Base-by-base conservation (phyloP, 2,113 vertebrate species). In the Buteo buteo region DNA sequence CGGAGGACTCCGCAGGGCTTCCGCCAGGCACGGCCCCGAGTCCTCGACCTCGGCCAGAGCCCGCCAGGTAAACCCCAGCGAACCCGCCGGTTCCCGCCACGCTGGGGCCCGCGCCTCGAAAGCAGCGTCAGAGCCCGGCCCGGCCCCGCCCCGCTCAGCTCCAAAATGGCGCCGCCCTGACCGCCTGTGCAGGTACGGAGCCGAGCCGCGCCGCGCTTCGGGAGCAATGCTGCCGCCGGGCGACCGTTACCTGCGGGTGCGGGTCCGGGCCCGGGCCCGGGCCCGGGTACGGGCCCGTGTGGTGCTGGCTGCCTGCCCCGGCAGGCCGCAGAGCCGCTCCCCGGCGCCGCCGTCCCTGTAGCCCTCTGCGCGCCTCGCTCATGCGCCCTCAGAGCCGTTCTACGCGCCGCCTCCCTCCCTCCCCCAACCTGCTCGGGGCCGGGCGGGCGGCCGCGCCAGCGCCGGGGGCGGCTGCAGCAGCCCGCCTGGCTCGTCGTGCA, bases 161-260 rank as follows among this genome's bases (percentile, higher is more conserved):
- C 9, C 88, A n/a, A 66, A 47, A 91, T 82, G 93, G 88, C 66
- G 55, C 2, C 73, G 50, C 21, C 49, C 31, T 5, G 16, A 14
- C 44, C 40, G 18, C 32, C 32, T 2, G 4, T 12, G 64, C 73
- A 2, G 34, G 26, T 12, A 19, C 7, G 4, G 45, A 36, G 21
- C 61, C 10, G 52, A 36, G 18, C 55, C 8, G 49, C 3, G 6
- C 45, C 20, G 8, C 28, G 42, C 17, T 6, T 5, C n/a, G 4
- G 52, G 17, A 19, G 40, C 80, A 1, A 8, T 5, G 66, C 40
- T 38, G 57, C 82, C 59, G 32, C 65, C 32, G 18, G 49, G 40
- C 17, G 21, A 13, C 44, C 14, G 10, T 86, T 96, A 93, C 93
- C 96, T 95, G 92, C 76, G 83, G 82, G 31, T n/a, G n/a, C n/a